A percentile compares a stretch with the other conserved stretches of the same genome.
Evolutionary conservation across 2,113 vertebrate genomes (phyloP).

Genomic region (Semicossyphus pulcher): DNA sequence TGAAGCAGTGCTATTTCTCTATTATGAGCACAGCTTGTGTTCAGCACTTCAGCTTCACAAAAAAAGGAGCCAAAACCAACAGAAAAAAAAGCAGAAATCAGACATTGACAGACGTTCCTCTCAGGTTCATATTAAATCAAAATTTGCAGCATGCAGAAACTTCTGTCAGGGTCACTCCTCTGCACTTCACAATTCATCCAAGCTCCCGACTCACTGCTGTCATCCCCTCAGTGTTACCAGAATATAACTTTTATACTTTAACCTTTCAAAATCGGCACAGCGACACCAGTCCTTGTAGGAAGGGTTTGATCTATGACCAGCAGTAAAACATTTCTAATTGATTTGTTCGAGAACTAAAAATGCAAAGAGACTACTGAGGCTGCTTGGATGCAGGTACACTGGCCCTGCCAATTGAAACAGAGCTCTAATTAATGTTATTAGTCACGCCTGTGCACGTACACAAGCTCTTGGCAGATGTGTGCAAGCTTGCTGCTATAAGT

Average conservation of each 20-base stretch:
- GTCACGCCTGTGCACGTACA: conserved; percentile 1
- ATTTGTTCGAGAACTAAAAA: conserved; percentile 13
- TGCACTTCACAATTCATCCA: conserved; percentile 30
- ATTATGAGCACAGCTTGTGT: too few species aligned
- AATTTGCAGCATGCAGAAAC: not conserved
- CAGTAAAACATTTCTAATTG: conserved; percentile 5
- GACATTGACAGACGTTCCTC: not conserved
- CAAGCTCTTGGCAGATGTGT: not conserved
- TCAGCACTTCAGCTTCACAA: too few species aligned
- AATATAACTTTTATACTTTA: conserved; percentile 54
- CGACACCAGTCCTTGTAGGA: conserved; percentile 1
- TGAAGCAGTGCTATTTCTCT: too few species aligned
- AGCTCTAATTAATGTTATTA: conserved; percentile 10
- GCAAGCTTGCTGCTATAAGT: not conserved
- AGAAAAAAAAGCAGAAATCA: not conserved
- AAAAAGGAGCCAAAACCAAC: not conserved
- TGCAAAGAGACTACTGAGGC: not conserved
- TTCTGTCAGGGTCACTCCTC: not conserved
- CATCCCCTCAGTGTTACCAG: conserved; percentile 13
- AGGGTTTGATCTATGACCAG: conserved; percentile 16
- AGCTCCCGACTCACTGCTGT: conserved; percentile 18
- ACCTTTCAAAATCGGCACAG: conserved; percentile 49
- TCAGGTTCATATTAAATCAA: not conserved
- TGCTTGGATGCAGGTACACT: not conserved
- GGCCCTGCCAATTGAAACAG: conserved; percentile 4